Percentiles rank a stretch among this genome's conserved stretches.
Conservation (phyloP, 2,797 vertebrate species). For the Esox masquinongy region DNA sequence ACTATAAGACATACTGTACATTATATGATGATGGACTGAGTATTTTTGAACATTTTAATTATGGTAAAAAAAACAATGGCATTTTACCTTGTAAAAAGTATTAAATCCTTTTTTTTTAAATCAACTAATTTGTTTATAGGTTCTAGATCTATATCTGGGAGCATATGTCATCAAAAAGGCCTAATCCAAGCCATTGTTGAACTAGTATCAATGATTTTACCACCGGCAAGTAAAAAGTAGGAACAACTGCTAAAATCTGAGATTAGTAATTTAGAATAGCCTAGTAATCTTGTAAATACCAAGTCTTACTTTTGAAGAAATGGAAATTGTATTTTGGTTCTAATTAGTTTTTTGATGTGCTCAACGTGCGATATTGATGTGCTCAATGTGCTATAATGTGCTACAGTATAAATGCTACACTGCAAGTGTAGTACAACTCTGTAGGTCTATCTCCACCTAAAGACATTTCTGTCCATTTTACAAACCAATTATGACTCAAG, state of each 20-base stretch:
- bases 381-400: not conserved
- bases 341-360: not conserved
- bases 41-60: not conserved
- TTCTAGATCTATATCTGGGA: not conserved
- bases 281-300: not conserved
- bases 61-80: not conserved
- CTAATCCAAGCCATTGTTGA: not conserved
- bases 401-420: not conserved
- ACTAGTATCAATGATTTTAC: not conserved
- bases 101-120: not conserved
- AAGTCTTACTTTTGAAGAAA: not conserved
- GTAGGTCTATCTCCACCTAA: not conserved
- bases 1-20: not conserved
- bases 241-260: not conserved
- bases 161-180: not conserved
- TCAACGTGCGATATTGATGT: not conserved
- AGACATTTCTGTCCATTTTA: not conserved
- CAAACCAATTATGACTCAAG: not conserved
- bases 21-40: not conserved
- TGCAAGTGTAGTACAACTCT: not conserved
- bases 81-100: not conserved
- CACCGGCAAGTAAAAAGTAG: not conserved
- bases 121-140: not conserved
- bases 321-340: not conserved
- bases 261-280: too few species aligned